Evolutionary conservation across 1,140 invertebrate genomes (phyloP).

Genomic region (Archegozetes longisetosus): DNA sequence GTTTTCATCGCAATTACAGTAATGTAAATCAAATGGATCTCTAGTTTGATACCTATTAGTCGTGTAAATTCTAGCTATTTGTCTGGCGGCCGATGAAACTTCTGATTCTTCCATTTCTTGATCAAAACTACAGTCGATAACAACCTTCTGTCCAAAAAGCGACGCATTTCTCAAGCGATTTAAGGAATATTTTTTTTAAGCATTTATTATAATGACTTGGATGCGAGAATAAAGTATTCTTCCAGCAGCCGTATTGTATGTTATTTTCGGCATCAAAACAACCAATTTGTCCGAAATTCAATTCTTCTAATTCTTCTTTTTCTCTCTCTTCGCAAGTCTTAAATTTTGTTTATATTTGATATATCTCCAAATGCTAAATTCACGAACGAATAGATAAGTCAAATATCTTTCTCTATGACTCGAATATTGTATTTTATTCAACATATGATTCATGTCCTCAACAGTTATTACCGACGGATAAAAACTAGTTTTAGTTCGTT

Average conservation of each 20-base stretch:
- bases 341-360: background rate
- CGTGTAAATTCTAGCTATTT: slow-evolving; percentile 1
- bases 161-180: background rate
- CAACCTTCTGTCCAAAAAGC: background rate
- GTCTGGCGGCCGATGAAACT: background rate
- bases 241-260: slow-evolving; percentile 8
- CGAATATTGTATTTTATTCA: background rate
- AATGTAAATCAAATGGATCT: slow-evolving; percentile 2
- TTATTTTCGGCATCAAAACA: slow-evolving; percentile 1
- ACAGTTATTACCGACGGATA: background rate
- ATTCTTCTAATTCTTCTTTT: background rate
- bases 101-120: slow-evolving; percentile 5
- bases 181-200: background rate
- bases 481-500: background rate
- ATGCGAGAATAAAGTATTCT: slow-evolving; percentile 1
- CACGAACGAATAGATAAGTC: slow-evolving; percentile 6
- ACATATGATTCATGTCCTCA: slow-evolving; percentile 6
- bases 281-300: slow-evolving; percentile 2
- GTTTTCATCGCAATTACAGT: background rate
- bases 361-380: slow-evolving; percentile 1
- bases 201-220: background rate
- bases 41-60: background rate
- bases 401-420: background rate
- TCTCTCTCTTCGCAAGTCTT: background rate
- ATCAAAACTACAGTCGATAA: slow-evolving; percentile 7